Conservation (phyloP, 2,113 vertebrate genomes). For the Lichenostomus cassidix region DNA sequence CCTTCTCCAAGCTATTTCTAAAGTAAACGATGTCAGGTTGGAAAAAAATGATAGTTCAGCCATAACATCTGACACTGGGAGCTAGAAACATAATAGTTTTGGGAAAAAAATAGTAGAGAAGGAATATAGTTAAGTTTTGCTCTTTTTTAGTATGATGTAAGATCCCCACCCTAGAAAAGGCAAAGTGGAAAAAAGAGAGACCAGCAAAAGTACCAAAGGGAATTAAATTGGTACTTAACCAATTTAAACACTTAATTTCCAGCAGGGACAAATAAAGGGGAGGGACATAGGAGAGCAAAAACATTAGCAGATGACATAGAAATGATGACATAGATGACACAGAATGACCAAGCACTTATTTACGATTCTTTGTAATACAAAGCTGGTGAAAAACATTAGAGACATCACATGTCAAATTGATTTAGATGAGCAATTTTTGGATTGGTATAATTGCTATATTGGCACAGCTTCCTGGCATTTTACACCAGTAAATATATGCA, state of each 20-base stretch:
- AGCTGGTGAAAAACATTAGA: not conserved
- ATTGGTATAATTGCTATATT: not conserved
- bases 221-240: not conserved
- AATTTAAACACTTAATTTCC: not conserved
- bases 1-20: not conserved
- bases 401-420: not conserved
- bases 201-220: not conserved
- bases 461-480: not conserved
- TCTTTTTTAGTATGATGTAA: not conserved
- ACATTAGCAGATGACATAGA: not conserved
- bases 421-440: not conserved
- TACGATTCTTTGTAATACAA: not conserved
- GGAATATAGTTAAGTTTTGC: not conserved
- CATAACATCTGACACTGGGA: not conserved
- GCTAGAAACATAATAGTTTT: not conserved
- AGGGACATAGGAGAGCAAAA: not conserved
- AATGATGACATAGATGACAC: not conserved
- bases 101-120: not conserved
- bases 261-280: not conserved
- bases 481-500: not conserved
- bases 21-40: conserved; percentile 4
- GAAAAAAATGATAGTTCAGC: not conserved
- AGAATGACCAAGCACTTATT: not conserved
- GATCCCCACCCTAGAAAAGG: not conserved
- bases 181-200: not conserved